Evolutionary conservation across 2,113 vertebrate genomes (phyloP).

Genomic region (Oryzias melastigma): DNA sequence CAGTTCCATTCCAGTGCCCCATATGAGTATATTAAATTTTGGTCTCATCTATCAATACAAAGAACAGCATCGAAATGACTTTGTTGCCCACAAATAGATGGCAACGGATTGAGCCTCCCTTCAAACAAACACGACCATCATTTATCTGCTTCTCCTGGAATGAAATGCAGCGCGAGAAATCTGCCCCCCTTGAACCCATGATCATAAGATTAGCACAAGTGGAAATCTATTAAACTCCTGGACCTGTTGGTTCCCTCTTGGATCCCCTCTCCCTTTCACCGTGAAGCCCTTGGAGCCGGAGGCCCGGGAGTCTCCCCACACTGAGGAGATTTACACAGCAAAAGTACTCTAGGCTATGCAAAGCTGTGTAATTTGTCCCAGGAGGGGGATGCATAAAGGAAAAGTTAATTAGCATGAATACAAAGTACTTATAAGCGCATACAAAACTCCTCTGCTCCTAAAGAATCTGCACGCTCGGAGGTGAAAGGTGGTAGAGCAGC

Average conservation of each 20-base stretch:
- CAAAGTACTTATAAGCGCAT: slow-evolving; percentile 31
- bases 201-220: slow-evolving; percentile 66
- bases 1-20: slow-evolving; percentile 49
- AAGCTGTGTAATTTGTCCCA: slow-evolving; percentile 35
- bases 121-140: slow-evolving; percentile 64
- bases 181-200: slow-evolving; percentile 56
- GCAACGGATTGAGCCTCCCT: slow-evolving; percentile 66
- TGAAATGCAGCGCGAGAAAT: slow-evolving; percentile 69
- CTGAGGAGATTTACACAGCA: slow-evolving; percentile 38
- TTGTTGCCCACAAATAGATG: slow-evolving; percentile 71
- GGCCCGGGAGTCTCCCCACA: slow-evolving; percentile 15
- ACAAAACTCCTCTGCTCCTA: slow-evolving; percentile 12
- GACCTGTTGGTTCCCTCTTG: slow-evolving; percentile 41
- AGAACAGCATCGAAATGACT: slow-evolving; percentile 72
- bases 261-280: slow-evolving; percentile 34
- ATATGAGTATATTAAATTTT: slow-evolving; percentile 71
- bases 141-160: slow-evolving; percentile 69
- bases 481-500: slow-evolving; percentile 35
- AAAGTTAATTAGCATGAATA: slow-evolving; percentile 54
- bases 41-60: slow-evolving; percentile 74
- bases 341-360: slow-evolving; percentile 26
- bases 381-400: slow-evolving; percentile 31
- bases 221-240: slow-evolving; percentile 74
- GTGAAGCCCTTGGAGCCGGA: slow-evolving; percentile 34
- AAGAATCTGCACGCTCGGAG: slow-evolving; percentile 22